These are phyloP conservation scores for Cheilosia vulpina DNA, from an alignment of 2,888 invertebrate genomes.

Conservation along the genomic window DNA sequence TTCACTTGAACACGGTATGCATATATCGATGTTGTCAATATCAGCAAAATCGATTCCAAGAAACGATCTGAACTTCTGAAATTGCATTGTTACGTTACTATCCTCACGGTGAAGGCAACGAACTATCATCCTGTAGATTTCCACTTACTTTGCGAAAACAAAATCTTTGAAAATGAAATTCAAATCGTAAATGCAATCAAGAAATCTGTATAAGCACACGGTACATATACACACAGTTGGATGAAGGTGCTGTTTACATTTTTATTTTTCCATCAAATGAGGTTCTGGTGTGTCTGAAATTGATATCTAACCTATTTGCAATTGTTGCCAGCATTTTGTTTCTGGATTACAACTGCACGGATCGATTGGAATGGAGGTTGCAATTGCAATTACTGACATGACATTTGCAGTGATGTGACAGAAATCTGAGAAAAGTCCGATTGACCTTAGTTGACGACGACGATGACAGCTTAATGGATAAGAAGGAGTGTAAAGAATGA, in stretches of 20 bases:
- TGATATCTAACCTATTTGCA: neutral
- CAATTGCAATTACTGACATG: too few species aligned
- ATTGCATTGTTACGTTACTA: slow-evolving; percentile 43
- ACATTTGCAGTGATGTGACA: too few species aligned
- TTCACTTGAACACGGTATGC: slow-evolving; percentile 5
- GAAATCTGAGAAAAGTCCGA: too few species aligned
- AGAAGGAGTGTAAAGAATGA: too few species aligned
- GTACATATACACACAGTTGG: neutral
- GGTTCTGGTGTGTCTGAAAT: neutral
- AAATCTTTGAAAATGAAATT: slow-evolving; percentile 49
- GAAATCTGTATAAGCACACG: slow-evolving; percentile 18
- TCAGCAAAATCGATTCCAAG: slow-evolving; percentile 41
- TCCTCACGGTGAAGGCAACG: slow-evolving; percentile 31
- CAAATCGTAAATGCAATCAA: slow-evolving; percentile 63
- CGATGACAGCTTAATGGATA: too few species aligned
- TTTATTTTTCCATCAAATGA: neutral
- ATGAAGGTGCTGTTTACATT: neutral
- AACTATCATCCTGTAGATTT: slow-evolving; percentile 31
- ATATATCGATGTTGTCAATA: slow-evolving; percentile 16
- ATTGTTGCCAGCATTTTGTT: too few species aligned
- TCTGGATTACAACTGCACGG: too few species aligned
- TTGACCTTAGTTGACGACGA: too few species aligned
- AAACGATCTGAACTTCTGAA: slow-evolving; percentile 32
- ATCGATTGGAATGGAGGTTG: too few species aligned
- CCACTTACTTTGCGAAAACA: slow-evolving; percentile 21